These are phyloP conservation scores for Noctua pronuba DNA, from an alignment of 2,888 invertebrate species.

Conservation along the genomic window DNA sequence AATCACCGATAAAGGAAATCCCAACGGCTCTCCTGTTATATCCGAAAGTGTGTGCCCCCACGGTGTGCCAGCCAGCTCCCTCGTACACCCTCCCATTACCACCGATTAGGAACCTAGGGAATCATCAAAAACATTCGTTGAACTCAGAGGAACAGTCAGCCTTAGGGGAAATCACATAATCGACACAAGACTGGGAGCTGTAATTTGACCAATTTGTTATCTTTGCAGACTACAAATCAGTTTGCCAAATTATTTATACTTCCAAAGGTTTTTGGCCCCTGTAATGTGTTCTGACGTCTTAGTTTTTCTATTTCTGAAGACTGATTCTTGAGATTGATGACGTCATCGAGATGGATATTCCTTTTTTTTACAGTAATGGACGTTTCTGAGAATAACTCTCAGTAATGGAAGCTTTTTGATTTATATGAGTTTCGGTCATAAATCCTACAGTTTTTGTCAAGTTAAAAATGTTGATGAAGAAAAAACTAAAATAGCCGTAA, in stretches of 20 bases:
- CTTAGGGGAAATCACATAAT: constrained; percentile 54
- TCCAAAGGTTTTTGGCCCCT: constrained; percentile 18
- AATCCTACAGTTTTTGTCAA: constrained; percentile 2
- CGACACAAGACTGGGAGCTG: constrained; percentile 24
- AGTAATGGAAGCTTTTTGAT: constrained; percentile 24
- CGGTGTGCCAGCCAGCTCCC: constrained; percentile 89
- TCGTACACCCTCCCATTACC: constrained; percentile 91
- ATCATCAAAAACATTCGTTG: constrained; percentile 47
- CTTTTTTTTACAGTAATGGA: constrained; percentile 9
- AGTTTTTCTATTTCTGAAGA: constrained; percentile 9
- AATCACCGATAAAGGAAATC: constrained; percentile 91
- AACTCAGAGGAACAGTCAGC: constrained; percentile 21
- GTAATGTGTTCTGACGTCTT: background rate
- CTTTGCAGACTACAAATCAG: constrained; percentile 28
- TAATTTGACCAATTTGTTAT: constrained; percentile 37
- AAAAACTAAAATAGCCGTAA: background rate
- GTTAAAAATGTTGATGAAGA: background rate
- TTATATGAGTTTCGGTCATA: background rate
- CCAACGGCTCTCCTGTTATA: constrained; percentile 90
- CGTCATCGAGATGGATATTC: background rate
- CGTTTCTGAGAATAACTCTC: constrained; percentile 1
- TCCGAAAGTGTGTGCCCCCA: constrained; percentile 90
- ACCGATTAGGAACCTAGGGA: constrained; percentile 90
- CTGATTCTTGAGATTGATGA: background rate
- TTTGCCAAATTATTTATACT: constrained; percentile 12